phyloP scores from a whole-genome alignment of 2,797 vertebrate genomes.

The Distichodus sexfasciatus region DNA sequence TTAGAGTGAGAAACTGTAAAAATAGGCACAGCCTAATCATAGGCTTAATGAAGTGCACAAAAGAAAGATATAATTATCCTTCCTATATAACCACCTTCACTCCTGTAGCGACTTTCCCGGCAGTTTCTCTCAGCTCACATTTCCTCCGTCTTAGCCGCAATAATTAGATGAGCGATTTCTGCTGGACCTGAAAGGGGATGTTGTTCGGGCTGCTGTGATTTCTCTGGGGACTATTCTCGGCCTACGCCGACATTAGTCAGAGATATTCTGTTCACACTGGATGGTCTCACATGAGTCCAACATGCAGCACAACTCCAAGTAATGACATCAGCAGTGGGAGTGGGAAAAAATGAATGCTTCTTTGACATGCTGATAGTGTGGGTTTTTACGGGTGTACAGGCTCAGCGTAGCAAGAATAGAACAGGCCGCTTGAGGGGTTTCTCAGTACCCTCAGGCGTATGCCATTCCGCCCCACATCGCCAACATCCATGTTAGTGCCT shows the following conservation, averaged over 20 bases:
- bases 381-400: conserved; percentile 44
- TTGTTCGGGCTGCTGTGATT: conserved; percentile 58
- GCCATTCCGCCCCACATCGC: conserved; percentile 51
- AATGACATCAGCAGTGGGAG: conserved; percentile 45
- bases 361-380: conserved; percentile 56
- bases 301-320: conserved; percentile 34
- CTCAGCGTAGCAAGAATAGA: conserved; percentile 46
- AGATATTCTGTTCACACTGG: conserved; percentile 63
- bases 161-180: conserved; percentile 48
- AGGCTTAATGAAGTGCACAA: not conserved
- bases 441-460: conserved; percentile 39
- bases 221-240: conserved; percentile 54
- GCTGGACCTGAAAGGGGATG: conserved; percentile 43
- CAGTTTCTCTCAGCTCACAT: conserved; percentile 31
- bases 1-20: no score
- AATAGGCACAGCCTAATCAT: not conserved
- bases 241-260: conserved; percentile 62
- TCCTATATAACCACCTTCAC: not conserved
- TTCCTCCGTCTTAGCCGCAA: conserved; percentile 39
- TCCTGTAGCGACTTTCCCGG: conserved; percentile 13
- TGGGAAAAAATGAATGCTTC: conserved; percentile 56
- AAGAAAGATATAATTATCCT: not conserved
- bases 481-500: conserved; percentile 45
- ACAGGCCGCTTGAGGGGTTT: conserved; percentile 31
- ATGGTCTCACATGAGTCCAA: conserved; percentile 38